Evolutionary conservation across 2,113 vertebrate species (phyloP), one percentile per base, ranked within the genome.

Genomic region (Sylvia atricapilla): DNA sequence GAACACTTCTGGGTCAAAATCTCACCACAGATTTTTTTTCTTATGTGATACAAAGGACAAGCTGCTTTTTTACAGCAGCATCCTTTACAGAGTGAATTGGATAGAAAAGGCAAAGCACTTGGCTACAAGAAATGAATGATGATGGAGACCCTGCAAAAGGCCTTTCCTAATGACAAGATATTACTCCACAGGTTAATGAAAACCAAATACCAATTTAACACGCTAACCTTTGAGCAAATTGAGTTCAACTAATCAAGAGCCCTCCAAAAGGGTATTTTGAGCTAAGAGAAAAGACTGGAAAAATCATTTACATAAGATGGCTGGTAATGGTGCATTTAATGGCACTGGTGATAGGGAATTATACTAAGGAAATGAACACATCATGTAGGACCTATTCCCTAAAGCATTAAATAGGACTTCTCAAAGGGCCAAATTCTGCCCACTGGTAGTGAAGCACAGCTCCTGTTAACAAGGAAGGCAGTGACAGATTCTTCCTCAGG

Each of bases 151-250:
- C 91, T n/a, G 72, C 59, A 94, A 67, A 94, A 94, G 86, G 87
- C 87, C 89, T 90, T 93, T 90, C 84, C 93, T 97, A 97, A 97
- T 93, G 95, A 96, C 94, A 96, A 94, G 93, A 87, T 96, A 97
- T 96, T 96, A 95, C 90, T 84, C 80, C 89, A 90, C 95, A 96
- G 97, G 95, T 97, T 96, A 97, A 97, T 96, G 95, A 97, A 97
- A 97, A 96, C 96, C 94, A 97, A 97, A 97, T 96, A 97, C 92
- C 95, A 97, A 96, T 96, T 96, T 96, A 97, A 97, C 97, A 94
- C 55, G 89, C 82, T 97, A 96, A 97, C 96, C 96, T 96, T 93
- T 94, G 87, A 97, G 96, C 95, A 97, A 96, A 97, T 94, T 94
- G 96, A 97, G 97, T 96, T 97, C 96, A 97, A 96, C 97, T 97